Percentiles rank a stretch among this genome's conserved stretches.
Conservation (phyloP, 92 coral and sea anemone species). For the Muricea muricata region DNA sequence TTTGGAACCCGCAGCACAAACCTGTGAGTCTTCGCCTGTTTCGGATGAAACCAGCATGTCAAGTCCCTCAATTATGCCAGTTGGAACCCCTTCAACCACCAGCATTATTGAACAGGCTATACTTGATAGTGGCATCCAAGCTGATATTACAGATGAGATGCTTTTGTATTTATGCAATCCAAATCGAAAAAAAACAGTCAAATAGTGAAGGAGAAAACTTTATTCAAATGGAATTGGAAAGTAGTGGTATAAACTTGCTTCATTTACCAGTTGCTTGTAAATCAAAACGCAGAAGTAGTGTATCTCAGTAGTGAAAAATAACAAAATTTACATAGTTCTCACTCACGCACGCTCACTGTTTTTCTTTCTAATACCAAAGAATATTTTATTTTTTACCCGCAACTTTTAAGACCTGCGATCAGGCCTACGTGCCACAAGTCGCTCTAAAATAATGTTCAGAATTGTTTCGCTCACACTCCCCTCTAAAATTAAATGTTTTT, state of each 20-base stretch:
- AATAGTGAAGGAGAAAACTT: slow-evolving; percentile 16
- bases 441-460: no score
- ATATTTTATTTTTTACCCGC: no score
- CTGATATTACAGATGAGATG: background rate
- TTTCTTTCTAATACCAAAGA: no score
- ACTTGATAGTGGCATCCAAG: slow-evolving; percentile 38
- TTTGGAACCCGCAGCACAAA: slow-evolving; percentile 11
- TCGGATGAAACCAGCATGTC: slow-evolving; percentile 18
- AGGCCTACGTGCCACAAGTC: no score
- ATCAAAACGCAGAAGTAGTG: background rate
- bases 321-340: slow-evolving; percentile 32
- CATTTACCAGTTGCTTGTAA: background rate
- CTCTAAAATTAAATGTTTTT: no score
- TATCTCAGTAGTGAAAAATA: slow-evolving; percentile 38
- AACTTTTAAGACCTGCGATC: no score
- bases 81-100: slow-evolving; percentile 20
- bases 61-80: slow-evolving; percentile 4
- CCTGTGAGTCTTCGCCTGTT: slow-evolving; percentile 11
- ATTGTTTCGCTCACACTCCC: no score
- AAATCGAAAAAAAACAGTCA: background rate
- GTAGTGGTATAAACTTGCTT: background rate
- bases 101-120: slow-evolving; percentile 30
- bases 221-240: background rate
- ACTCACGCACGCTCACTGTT: no score
- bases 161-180: background rate